phyloP scores from a whole-genome alignment of 53 echinoderm and acorn worm genomes.

The Zoroaster sp. region DNA sequence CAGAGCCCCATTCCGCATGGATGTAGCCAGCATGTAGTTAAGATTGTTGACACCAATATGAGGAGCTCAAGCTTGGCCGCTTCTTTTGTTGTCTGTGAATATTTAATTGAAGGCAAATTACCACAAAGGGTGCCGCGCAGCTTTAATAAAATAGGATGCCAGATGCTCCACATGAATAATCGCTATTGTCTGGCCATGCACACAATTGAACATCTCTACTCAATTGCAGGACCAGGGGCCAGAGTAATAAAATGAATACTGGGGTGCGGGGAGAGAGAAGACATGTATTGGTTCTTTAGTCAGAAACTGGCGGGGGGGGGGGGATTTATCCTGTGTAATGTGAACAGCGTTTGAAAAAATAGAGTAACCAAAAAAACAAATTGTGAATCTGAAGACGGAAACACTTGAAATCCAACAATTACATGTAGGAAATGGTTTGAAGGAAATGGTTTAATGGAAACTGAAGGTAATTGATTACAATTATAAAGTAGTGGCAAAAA shows the following conservation, averaged over 20 bases:
- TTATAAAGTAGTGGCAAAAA: too few species aligned
- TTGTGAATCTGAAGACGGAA: too few species aligned
- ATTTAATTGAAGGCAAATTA: conserved; percentile 37
- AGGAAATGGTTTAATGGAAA: too few species aligned
- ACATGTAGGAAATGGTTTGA: too few species aligned
- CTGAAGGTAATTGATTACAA: too few species aligned
- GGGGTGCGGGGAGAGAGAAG: too few species aligned
- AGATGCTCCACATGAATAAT: conserved; percentile 15
- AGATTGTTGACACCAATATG: conserved; percentile 17
- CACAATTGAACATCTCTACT: not conserved
- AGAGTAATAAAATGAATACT: not conserved
- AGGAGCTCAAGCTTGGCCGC: not conserved
- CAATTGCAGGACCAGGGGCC: not conserved
- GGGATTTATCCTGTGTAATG: too few species aligned
- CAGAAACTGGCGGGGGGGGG: not conserved
- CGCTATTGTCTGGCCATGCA: not conserved
- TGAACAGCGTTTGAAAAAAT: too few species aligned
- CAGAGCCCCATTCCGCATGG: not conserved
- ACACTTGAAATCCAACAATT: too few species aligned
- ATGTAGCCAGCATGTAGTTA: conserved; percentile 23
- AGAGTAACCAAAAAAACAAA: too few species aligned
- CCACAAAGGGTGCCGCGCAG: conserved; percentile 24
- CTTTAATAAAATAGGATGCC: conserved; percentile 8
- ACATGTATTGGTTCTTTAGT: too few species aligned
- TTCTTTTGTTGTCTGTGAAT: not conserved